These are phyloP conservation scores for Ceratina australensis DNA, from an alignment of 1,140 invertebrate species.

Conservation along the genomic window DNA sequence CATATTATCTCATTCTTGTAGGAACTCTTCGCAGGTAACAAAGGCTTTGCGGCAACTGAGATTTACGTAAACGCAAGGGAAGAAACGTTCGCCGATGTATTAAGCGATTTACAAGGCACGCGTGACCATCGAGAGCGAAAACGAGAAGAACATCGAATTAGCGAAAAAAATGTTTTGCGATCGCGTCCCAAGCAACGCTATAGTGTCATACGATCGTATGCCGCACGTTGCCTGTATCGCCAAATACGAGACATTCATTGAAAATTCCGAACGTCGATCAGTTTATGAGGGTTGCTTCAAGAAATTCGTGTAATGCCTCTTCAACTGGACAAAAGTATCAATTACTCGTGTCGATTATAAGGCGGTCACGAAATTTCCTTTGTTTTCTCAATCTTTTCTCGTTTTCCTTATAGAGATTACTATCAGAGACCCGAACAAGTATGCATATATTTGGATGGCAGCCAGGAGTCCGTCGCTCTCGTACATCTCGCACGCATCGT, in stretches of 20 bases:
- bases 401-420: slow-evolving; percentile 58
- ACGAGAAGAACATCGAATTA: slow-evolving; percentile 67
- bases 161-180: slow-evolving; percentile 77
- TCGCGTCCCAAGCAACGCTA: slow-evolving; percentile 63
- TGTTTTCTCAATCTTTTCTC: slow-evolving; percentile 6
- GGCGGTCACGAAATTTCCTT: slow-evolving; percentile 16
- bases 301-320: slow-evolving; percentile 61
- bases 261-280: slow-evolving; percentile 52
- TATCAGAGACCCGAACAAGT: slow-evolving; percentile 60
- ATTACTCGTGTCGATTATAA: slow-evolving; percentile 32
- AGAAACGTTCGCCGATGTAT: slow-evolving; percentile 74
- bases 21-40: slow-evolving; percentile 73
- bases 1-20: slow-evolving; percentile 52
- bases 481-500: slow-evolving; percentile 56
- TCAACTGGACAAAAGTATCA: slow-evolving; percentile 37
- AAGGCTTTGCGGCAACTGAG: slow-evolving; percentile 73
- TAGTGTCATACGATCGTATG: slow-evolving; percentile 65
- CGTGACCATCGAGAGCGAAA: slow-evolving; percentile 79
- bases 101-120: slow-evolving; percentile 78
- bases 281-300: slow-evolving; percentile 62
- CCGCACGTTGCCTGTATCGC: slow-evolving; percentile 60
- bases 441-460: slow-evolving; percentile 62
- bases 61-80: slow-evolving; percentile 78
- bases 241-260: slow-evolving; percentile 64
- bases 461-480: slow-evolving; percentile 59